Evolutionary conservation across 2,888 invertebrate species (phyloP), one percentile per base, ranked within the genome.

Genomic region (Charanyca ferruginea): DNA sequence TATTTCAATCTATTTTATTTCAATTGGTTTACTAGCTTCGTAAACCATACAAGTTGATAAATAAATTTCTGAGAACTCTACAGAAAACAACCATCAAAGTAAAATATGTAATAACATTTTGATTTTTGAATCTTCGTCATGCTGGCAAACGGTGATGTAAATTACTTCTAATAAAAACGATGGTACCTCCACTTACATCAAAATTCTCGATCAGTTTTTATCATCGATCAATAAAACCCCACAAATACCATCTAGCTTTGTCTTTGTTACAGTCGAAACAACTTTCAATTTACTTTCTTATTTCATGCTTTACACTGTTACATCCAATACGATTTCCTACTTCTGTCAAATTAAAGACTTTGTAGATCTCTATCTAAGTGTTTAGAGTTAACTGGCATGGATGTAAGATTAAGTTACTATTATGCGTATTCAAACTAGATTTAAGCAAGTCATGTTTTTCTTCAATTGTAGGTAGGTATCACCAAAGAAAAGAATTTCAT

Each of bases 241-340:
- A 62, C 66, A 75, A 68, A 83, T 79, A 80, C 60, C 41, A 73
- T 77, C 84, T 80, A 68, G 70, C 80, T 78, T 68, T 68, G 80
- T 85, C 80, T 86, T 85, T 83, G 79, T 79, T 64, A 68, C 25
- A 61, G 65, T 64, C 73, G 75, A 80, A 75, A 77, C 75, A 59
- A 81, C 86, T 88, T 90, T 88, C 86, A 86, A 86, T 85, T 87
- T 84, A 78, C 83, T 86, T 86, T 85, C 79, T 81, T 84, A 85
- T 86, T 86, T 80, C 68, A 78, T 72, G 58, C 53, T 72, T 69
- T 72, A 73, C 66, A 69, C 61, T 75, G 75, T 72, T 70, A 77
- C 52, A 77, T 77, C 72, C 70, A 68, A 74, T 60, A 62, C 62
- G 59, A 63, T 79, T 83, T 73, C 59, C 64, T 78, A 73, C 78